Evolutionary conservation across 1,140 invertebrate species (phyloP).

Genomic region (Reticulitermes speratus): DNA sequence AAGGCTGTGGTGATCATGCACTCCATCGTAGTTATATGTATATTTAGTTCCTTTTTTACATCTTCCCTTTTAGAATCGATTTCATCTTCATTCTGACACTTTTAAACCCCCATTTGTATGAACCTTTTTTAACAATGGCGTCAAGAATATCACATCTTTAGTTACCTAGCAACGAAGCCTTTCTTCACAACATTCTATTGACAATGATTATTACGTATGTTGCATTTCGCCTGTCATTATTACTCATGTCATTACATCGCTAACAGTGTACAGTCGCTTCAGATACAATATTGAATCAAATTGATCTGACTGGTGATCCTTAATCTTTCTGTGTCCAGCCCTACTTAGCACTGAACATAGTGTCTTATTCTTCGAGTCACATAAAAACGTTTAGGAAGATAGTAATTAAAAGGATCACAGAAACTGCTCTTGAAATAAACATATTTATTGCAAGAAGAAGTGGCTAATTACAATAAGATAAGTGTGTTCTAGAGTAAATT

Average conservation of each 20-base stretch:
- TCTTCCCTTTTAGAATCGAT: neutral
- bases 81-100: constrained; percentile 12
- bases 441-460: no score
- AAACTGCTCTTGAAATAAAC: no score
- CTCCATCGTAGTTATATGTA: neutral
- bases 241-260: neutral
- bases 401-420: no score
- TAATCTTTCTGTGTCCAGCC: no score
- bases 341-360: no score
- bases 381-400: no score
- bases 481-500: no score
- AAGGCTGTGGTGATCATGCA: neutral
- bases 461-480: no score
- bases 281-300: neutral
- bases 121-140: neutral
- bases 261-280: neutral
- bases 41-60: neutral
- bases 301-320: neutral
- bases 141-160: constrained; percentile 17
- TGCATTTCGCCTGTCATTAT: constrained; percentile 15
- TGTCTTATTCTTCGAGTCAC: no score
- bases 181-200: neutral
- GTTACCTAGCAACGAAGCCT: neutral
- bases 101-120: constrained; percentile 16
- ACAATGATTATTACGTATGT: constrained; percentile 14